Evolutionary conservation across 1,140 invertebrate species (phyloP), one percentile per base, ranked within the genome.

Genomic region (Pogonomyrmex californicus): DNA sequence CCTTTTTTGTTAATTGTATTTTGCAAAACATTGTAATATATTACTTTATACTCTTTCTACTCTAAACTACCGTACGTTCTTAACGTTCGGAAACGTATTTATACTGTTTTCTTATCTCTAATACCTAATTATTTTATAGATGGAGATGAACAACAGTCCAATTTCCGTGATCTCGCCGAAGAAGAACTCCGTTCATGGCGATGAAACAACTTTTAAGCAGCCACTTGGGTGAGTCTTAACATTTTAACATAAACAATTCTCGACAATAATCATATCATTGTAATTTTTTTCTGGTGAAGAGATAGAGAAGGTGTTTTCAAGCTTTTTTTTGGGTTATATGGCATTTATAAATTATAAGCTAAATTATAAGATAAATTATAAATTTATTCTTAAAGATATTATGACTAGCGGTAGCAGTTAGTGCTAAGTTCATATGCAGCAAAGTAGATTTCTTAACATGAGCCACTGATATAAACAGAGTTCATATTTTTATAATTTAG

Each of bases 101-200:
- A 73, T 7, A 62, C 2, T 78, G 14, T 58, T 33, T 10, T 86
- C 17, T 47, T 5, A 62, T 7, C 41, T 70, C 1, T 33, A 71
- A 54, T 56, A 44, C 33, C 38, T 66, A 44, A 66, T 49, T 49
- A 68, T 83, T 3, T 93, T 93, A 9, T 78, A 95, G 94, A 95
- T 95, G 94, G 94, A 95, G 90, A 87, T 95, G 88, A 92, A 94
- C 58, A 93, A 89, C 51, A 93, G 89, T 86, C 88, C 91, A 36
- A 85, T 85, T 76, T 78, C 77, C 30, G 75, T 71, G 82, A 90
- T 87, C 68, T 86, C 89, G 65, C 73, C 88, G 62, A 92, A 93
- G 70, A 94, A 92, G 89, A 93, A 77, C 58, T 87, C 87, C 17
- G 86, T 87, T 36, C 85, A 90, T 7, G 87, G 87, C 1, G 90